A percentile compares a stretch with the other conserved stretches of the same genome.
Evolutionary conservation across 2,888 invertebrate species (phyloP).

Genomic region (Bombylius discolor): DNA sequence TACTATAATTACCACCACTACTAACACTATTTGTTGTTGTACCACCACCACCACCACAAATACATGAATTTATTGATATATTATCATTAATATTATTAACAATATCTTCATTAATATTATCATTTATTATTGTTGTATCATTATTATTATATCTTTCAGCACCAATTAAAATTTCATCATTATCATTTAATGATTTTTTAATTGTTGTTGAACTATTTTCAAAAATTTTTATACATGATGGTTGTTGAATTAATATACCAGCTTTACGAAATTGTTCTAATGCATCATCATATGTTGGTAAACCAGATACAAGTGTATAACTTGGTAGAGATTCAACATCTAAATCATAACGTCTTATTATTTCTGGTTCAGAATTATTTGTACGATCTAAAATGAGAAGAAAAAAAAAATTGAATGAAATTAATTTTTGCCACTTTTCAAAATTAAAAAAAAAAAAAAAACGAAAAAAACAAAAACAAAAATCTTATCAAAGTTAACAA

Average conservation of each 20-base stretch:
- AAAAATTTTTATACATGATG: conserved; percentile 31
- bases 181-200: background rate
- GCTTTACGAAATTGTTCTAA: conserved; percentile 43
- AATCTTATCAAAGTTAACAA: no score
- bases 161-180: background rate
- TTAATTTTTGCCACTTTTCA: no score
- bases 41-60: conserved; percentile 19
- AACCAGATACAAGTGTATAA: conserved; percentile 50
- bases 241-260: conserved; percentile 29
- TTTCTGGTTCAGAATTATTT: conserved; percentile 25
- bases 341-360: conserved; percentile 33
- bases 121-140: background rate
- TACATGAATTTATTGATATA: conserved; percentile 25
- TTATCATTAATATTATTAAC: conserved; percentile 18
- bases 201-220: conserved; percentile 18
- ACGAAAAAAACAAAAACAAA: no score
- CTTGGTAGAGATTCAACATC: conserved; percentile 46
- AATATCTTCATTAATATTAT: background rate
- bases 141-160: background rate
- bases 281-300: conserved; percentile 51
- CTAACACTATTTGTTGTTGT: background rate
- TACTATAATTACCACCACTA: background rate
- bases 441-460: no score
- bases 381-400: conserved; percentile 36
- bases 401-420: background rate